Conservation (phyloP, 2,113 vertebrate species). For the Ptilorrhoa leucosticta region DNA sequence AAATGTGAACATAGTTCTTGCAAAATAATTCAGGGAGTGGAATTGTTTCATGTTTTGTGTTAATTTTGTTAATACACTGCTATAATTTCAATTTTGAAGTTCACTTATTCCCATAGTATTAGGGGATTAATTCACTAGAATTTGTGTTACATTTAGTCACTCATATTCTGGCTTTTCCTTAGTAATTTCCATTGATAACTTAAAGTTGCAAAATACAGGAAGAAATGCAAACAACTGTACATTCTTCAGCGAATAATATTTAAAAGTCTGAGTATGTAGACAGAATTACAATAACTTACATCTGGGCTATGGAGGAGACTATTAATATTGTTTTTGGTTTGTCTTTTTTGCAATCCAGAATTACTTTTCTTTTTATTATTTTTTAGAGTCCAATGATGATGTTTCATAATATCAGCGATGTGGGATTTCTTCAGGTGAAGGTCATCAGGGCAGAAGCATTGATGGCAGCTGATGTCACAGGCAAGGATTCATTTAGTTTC, state of each 20-base stretch:
- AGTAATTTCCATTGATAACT: neutral
- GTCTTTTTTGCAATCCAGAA: neutral
- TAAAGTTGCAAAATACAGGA: neutral
- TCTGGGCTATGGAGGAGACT: neutral
- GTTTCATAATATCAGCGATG: constrained; percentile 91
- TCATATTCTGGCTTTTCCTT: neutral
- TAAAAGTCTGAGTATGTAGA: neutral
- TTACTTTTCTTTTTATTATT: constrained; percentile 23
- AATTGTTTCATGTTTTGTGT: neutral
- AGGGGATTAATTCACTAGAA: neutral
- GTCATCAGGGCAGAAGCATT: constrained; percentile 95
- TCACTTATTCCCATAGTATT: neutral
- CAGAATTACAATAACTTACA: neutral
- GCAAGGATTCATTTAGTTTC: constrained; percentile 69
- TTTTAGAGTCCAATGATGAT: constrained; percentile 85
- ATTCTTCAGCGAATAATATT: neutral
- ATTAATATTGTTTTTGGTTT: neutral
- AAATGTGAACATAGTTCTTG: neutral
- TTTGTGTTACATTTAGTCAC: neutral
- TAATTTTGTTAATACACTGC: neutral
- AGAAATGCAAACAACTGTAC: neutral
- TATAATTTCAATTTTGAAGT: neutral
- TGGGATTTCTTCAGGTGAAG: constrained; percentile 96
- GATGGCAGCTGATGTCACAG: constrained; percentile 98
- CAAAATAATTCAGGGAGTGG: neutral